Evolutionary conservation across 2,113 vertebrate species (phyloP).

Genomic region (Hydrochoerus hydrochaeris): DNA sequence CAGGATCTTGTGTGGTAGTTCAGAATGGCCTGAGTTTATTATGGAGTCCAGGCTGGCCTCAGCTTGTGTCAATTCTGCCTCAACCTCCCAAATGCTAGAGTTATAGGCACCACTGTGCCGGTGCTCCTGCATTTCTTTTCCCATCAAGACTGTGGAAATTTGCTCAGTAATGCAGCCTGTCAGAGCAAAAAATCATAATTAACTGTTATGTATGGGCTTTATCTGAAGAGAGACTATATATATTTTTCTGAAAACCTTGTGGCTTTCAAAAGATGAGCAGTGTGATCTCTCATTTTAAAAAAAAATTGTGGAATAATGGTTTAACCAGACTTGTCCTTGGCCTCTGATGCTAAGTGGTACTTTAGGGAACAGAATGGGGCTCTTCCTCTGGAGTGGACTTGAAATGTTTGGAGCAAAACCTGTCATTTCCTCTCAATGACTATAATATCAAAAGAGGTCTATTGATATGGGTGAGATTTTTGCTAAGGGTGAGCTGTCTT

Average conservation of each 20-base stretch:
- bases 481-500: not conserved
- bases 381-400: not conserved
- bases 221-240: not conserved
- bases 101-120: not conserved
- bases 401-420: not conserved
- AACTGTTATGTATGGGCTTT: not conserved
- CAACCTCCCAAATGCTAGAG: not conserved
- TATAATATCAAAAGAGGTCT: not conserved
- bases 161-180: not conserved
- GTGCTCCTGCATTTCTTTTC: not conserved
- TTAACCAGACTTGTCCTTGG: not conserved
- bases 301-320: not conserved
- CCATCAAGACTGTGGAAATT: not conserved
- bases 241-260: not conserved
- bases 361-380: not conserved
- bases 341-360: not conserved
- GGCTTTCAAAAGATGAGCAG: not conserved
- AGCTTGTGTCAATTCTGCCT: not conserved
- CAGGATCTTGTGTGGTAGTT: not conserved
- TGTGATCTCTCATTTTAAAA: not conserved
- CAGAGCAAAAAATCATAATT: slow-evolving; percentile 1
- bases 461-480: not conserved
- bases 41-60: too few relatives aligned
- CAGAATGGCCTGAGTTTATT: not conserved
- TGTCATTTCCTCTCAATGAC: not conserved